Percentiles rank a stretch among this genome's conserved stretches.
phyloP scores from a whole-genome alignment of 2,113 vertebrate species.

The Thomomys bottae region DNA sequence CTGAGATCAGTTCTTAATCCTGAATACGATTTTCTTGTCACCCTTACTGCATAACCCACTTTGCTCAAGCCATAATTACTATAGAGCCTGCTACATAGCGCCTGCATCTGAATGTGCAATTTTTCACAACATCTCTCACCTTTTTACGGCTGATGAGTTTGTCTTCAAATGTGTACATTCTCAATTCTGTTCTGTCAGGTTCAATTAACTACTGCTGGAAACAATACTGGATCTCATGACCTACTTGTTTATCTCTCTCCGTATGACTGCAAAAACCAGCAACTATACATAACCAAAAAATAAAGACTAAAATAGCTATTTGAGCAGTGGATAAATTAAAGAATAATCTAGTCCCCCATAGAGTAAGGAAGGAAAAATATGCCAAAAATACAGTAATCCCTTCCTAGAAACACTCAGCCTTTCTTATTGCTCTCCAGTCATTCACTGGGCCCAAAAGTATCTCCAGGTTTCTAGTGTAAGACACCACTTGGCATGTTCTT shows the following conservation, averaged over 20 bases:
- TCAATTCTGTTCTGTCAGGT: conserved; percentile 60
- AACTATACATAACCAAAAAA: conserved; percentile 50
- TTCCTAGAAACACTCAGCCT: background rate
- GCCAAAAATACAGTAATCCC: background rate
- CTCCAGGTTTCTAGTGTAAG: background rate
- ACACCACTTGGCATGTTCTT: conserved; percentile 10
- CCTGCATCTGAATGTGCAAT: background rate
- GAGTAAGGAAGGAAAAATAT: background rate
- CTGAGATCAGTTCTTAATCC: conserved; percentile 19
- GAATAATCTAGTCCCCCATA: conserved; percentile 30
- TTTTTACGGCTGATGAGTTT: background rate
- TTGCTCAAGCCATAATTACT: conserved; percentile 55
- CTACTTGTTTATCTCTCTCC: conserved; percentile 19
- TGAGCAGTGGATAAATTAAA: background rate
- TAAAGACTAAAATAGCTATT: conserved; percentile 2
- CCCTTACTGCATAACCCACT: background rate
- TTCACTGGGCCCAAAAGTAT: background rate
- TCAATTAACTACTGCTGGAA: conserved; percentile 73
- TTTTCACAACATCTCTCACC: conserved; percentile 68
- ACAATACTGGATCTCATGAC: conserved; percentile 55
- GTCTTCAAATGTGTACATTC: conserved; percentile 65
- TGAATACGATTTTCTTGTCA: background rate
- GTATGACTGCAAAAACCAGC: conserved; percentile 45
- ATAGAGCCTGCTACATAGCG: conserved; percentile 20
- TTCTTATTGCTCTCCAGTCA: background rate